These are phyloP conservation scores for Hapalemur alaotrensis DNA, from an alignment of 2,797 vertebrate species.

Conservation along the genomic window DNA sequence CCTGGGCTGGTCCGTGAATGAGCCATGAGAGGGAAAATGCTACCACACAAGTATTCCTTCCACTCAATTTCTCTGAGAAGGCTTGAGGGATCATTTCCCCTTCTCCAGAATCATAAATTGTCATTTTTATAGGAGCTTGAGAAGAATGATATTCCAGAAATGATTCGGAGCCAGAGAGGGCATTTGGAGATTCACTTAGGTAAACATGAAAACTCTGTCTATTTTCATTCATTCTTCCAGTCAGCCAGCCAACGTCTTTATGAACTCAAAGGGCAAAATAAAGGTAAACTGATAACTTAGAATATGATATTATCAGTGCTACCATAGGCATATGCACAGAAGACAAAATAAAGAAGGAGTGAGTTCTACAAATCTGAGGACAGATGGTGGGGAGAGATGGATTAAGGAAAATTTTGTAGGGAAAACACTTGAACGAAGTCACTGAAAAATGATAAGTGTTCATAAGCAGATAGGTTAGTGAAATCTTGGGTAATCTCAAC, in stretches of 20 bases:
- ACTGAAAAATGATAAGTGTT: background rate
- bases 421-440: background rate
- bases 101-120: background rate
- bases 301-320: background rate
- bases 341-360: background rate
- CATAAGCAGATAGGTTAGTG: background rate
- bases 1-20: background rate
- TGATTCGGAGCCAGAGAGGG: background rate
- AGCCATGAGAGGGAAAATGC: background rate
- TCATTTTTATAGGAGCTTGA: background rate
- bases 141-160: background rate
- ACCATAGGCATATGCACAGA: background rate
- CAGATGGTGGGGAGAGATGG: background rate
- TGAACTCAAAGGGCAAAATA: background rate
- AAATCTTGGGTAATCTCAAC: background rate
- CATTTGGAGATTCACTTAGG: background rate
- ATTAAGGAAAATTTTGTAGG: background rate
- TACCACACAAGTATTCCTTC: background rate
- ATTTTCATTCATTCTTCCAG: background rate
- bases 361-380: background rate
- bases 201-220: slow-evolving; percentile 18
- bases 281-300: background rate
- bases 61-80: background rate
- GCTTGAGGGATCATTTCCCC: background rate
- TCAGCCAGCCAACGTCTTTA: background rate